Conservation (phyloP, 1,140 invertebrate genomes). For the Phenacoccus solenopsis region DNA sequence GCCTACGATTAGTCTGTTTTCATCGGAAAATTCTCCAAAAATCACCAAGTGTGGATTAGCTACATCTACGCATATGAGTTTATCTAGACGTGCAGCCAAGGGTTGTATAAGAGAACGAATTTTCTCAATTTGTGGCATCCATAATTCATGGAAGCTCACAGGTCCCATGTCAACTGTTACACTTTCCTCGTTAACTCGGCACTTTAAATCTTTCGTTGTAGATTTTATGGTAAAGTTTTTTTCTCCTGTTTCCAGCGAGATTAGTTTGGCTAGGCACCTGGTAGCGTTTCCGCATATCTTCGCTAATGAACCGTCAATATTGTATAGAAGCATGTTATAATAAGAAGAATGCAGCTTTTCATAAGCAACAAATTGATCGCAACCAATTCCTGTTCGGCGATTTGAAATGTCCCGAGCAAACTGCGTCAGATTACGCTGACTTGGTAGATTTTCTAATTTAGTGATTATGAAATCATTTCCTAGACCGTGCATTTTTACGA, state of each 20-base stretch:
- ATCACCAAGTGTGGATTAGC: neutral
- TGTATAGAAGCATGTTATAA: neutral
- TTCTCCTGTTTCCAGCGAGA: neutral
- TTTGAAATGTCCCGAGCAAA: neutral
- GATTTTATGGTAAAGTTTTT: neutral
- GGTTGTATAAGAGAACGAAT: neutral
- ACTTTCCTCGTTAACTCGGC: neutral
- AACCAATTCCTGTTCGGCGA: neutral
- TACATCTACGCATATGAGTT: neutral
- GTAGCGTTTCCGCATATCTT: neutral
- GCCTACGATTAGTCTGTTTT: neutral
- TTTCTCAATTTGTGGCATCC: neutral
- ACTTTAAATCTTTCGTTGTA: neutral
- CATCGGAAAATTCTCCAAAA: neutral
- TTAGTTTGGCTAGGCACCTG: neutral
- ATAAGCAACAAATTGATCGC: neutral
- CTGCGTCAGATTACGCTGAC: neutral
- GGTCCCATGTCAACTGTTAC: neutral
- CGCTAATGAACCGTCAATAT: neutral
- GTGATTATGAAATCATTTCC: neutral
- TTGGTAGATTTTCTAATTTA: neutral
- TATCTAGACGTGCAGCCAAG: neutral
- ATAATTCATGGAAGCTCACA: neutral
- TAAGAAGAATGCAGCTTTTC: neutral
- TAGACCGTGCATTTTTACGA: neutral